Evolutionary conservation across 2,888 invertebrate genomes (phyloP).

Genomic region (Drosophila cracens): DNA sequence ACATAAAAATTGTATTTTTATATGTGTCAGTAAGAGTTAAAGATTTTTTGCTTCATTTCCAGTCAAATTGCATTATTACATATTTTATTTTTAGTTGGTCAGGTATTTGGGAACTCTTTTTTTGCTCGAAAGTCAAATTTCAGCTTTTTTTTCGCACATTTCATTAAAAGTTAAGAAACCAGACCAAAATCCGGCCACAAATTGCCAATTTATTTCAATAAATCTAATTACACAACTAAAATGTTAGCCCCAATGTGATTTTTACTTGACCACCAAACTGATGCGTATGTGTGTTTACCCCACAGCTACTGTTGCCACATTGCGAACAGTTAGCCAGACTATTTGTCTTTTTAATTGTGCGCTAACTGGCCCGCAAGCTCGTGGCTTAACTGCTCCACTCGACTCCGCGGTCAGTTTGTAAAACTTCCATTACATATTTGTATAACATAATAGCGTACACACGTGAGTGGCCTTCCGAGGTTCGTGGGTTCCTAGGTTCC

Average conservation of each 20-base stretch:
- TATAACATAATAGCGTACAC: slow-evolving; percentile 67
- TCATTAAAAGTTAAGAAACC: slow-evolving; percentile 59
- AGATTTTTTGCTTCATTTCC: slow-evolving; percentile 19
- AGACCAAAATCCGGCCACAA: slow-evolving; percentile 41
- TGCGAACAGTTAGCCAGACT: slow-evolving; percentile 31
- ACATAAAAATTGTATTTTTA: slow-evolving; percentile 49
- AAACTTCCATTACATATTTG: slow-evolving; percentile 73
- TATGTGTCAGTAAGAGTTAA: slow-evolving; percentile 35
- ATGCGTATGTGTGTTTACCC: slow-evolving; percentile 5
- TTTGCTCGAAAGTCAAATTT: slow-evolving; percentile 14
- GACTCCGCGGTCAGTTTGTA: slow-evolving; percentile 28
- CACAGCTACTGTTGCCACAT: slow-evolving; percentile 5
- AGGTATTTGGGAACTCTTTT: slow-evolving; percentile 2
- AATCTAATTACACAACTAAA: slow-evolving; percentile 66
- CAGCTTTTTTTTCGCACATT: slow-evolving; percentile 35
- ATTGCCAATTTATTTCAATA: slow-evolving; percentile 76
- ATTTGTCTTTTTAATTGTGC: slow-evolving; percentile 67
- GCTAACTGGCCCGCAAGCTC: slow-evolving; percentile 54
- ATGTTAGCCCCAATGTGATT: slow-evolving; percentile 44
- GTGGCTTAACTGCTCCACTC: slow-evolving; percentile 20
- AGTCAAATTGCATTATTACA: slow-evolving; percentile 13
- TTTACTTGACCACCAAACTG: background rate
- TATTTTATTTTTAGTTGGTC: slow-evolving; percentile 3
- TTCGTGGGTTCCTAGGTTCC: background rate
- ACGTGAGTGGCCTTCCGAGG: slow-evolving; percentile 21